phyloP scores from a whole-genome alignment of 2,888 invertebrate species.

The Mongoloraphidia duomilia region DNA sequence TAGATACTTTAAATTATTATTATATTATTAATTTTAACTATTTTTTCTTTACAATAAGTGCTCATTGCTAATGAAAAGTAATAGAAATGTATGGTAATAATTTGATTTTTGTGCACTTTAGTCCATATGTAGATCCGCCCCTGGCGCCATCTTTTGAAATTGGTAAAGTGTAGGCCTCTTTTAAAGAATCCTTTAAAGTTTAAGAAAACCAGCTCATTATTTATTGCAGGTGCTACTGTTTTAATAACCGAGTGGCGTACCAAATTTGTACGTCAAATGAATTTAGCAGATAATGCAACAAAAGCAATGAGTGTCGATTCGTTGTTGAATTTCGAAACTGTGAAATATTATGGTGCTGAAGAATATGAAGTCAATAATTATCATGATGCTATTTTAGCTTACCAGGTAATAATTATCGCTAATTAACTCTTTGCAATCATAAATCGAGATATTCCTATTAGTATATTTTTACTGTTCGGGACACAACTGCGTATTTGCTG shows the following conservation, averaged over 20 bases:
- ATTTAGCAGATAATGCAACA: conserved; percentile 83
- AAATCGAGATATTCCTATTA: not conserved
- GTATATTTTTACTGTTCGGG: too few species aligned
- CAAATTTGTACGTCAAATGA: conserved; percentile 87
- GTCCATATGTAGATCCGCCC: too few species aligned
- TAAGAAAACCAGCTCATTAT: not conserved
- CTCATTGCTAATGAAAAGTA: too few species aligned
- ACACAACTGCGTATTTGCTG: too few species aligned
- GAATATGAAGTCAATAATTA: conserved; percentile 80
- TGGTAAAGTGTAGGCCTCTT: too few species aligned
- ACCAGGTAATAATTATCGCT: conserved; percentile 43
- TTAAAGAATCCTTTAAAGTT: too few species aligned
- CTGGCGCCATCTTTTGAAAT: too few species aligned
- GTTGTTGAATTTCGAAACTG: conserved; percentile 93
- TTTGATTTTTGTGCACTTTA: too few species aligned
- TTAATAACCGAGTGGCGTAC: conserved; percentile 95
- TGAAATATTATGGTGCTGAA: conserved; percentile 95
- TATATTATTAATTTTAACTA: too few species aligned
- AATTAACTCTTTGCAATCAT: conserved; percentile 1
- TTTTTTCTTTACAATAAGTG: too few species aligned
- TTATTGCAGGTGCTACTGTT: conserved; percentile 62
- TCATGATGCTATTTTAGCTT: conserved; percentile 67
- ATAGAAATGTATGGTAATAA: too few species aligned
- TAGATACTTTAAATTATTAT: too few species aligned
- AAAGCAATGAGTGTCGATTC: conserved; percentile 91